Evolutionary conservation across 2,113 vertebrate genomes (phyloP).

Genomic region (Prunella fulvescens): DNA sequence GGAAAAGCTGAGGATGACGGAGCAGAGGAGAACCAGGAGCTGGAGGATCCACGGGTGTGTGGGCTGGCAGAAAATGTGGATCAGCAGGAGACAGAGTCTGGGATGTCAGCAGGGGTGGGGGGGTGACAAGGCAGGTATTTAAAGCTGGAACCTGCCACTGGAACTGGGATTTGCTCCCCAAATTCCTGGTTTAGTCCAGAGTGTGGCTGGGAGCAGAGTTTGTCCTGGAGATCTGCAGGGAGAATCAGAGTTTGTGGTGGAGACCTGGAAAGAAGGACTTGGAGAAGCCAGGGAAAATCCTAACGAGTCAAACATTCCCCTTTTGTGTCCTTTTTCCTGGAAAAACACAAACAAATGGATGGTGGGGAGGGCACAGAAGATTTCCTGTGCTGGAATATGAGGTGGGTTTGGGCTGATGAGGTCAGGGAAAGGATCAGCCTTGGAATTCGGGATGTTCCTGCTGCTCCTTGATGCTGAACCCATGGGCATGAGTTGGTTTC

Average conservation of each 20-base stretch:
- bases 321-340: background rate
- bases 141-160: background rate
- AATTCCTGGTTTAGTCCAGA: background rate
- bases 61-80: background rate
- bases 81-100: background rate
- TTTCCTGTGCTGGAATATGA: background rate
- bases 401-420: background rate
- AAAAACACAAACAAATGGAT: background rate
- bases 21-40: background rate
- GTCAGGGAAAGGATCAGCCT: background rate
- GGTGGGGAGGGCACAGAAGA: background rate
- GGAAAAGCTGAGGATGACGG: background rate
- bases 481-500: background rate
- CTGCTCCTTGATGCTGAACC: background rate
- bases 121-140: background rate
- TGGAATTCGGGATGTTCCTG: background rate
- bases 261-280: background rate
- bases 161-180: background rate
- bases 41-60: background rate
- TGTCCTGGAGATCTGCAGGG: background rate
- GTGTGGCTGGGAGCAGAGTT: background rate
- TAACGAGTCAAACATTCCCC: fast-evolving
- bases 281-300: background rate
- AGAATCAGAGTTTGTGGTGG: background rate
- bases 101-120: background rate